These are phyloP conservation scores for Trichonephila clavata DNA, from an alignment of 1,140 invertebrate genomes.

Conservation along the genomic window DNA sequence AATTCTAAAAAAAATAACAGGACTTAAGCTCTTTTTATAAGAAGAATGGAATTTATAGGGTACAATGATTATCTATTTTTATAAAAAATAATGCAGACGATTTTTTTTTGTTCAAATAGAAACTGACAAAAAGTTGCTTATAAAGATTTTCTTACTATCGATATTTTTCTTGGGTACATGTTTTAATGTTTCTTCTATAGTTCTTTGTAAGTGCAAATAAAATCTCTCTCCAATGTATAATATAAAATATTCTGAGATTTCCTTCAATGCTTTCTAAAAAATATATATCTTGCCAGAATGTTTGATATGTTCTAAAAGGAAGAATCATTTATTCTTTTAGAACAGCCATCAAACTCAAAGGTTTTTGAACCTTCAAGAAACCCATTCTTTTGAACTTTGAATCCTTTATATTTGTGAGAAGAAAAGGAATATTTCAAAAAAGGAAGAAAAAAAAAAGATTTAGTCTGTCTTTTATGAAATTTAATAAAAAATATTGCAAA, in stretches of 20 bases:
- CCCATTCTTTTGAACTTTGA: not conserved
- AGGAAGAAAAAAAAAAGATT: too few relatives aligned
- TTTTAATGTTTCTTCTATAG: not conserved
- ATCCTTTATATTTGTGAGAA: not conserved
- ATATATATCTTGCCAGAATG: not conserved
- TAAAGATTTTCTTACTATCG: not conserved
- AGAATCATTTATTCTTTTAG: not conserved
- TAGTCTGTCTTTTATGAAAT: too few relatives aligned
- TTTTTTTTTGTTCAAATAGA: not conserved
- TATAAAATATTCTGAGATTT: conserved; percentile 5
- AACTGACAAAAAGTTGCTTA: not conserved
- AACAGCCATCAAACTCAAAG: not conserved
- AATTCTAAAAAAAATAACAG: too few relatives aligned
- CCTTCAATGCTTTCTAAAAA: not conserved
- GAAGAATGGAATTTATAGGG: too few relatives aligned
- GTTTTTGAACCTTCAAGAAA: not conserved
- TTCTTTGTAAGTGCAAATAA: not conserved
- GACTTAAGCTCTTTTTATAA: too few relatives aligned
- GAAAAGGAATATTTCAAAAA: not conserved
- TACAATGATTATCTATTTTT: not conserved
- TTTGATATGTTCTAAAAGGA: not conserved
- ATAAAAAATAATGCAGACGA: not conserved
- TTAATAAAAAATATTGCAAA: too few relatives aligned
- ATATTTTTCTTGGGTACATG: not conserved
- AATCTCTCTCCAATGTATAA: not conserved